phyloP scores from a whole-genome alignment of 2,888 invertebrate genomes.

The Machimus atricapillus region DNA sequence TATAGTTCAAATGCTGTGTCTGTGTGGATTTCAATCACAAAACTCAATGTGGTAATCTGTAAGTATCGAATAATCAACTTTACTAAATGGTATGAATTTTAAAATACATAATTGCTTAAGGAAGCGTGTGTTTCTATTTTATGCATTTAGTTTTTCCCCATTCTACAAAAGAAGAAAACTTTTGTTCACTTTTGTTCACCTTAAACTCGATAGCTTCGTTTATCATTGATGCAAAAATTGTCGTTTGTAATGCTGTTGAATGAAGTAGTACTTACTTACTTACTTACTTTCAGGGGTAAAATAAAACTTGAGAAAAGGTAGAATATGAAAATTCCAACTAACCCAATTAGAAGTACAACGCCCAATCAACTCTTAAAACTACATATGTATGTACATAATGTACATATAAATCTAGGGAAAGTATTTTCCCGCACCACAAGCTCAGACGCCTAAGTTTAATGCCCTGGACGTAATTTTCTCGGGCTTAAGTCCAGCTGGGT shows the following conservation, averaged over 20 bases:
- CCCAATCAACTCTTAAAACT: no score
- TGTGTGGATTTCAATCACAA: no score
- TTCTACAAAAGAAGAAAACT: no score
- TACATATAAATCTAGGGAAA: not conserved
- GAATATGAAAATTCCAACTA: not conserved
- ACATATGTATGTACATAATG: no score
- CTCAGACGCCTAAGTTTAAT: not conserved
- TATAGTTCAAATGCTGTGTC: no score
- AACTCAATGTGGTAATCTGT: no score
- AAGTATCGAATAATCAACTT: no score
- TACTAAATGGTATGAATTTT: no score
- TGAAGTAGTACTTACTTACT: not conserved
- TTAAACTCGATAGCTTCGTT: not conserved
- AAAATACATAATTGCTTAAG: no score
- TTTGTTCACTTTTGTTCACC: no score
- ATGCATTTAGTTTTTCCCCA: not conserved
- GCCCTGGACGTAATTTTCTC: not conserved
- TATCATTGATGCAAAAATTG: not conserved
- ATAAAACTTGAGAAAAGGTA: not conserved
- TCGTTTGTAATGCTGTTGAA: not conserved
- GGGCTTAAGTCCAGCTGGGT: not conserved
- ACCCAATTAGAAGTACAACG: not conserved
- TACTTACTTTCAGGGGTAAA: not conserved
- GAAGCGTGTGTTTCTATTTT: no score
- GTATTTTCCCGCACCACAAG: not conserved